Percentiles rank a stretch among this genome's conserved stretches.
Conservation (phyloP, 2,888 invertebrate species). For the Andrena trimmerana region DNA sequence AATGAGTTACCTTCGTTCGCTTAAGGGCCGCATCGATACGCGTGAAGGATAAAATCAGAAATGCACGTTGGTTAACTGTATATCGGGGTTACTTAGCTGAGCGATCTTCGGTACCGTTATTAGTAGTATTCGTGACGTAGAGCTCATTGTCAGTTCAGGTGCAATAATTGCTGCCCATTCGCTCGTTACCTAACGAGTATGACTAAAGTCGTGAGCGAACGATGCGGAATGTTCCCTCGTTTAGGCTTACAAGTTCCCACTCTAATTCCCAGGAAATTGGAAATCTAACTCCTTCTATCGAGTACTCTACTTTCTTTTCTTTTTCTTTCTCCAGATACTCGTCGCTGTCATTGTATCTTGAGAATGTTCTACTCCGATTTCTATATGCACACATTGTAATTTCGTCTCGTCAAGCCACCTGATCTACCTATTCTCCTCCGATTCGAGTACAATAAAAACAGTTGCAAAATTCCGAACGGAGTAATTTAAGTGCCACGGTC, state of each 20-base stretch:
- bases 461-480: too few relatives aligned
- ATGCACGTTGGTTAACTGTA: conserved; percentile 39
- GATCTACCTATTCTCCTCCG: too few relatives aligned
- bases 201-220: conserved; percentile 29
- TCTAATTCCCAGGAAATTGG: not conserved
- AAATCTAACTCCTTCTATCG: too few relatives aligned
- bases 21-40: conserved; percentile 11
- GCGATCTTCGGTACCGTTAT: conserved; percentile 29
- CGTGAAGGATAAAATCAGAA: conserved; percentile 35
- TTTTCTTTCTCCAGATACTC: too few relatives aligned
- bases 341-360: too few relatives aligned
- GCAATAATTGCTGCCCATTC: conserved; percentile 38
- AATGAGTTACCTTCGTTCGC: not conserved
- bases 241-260: not conserved
- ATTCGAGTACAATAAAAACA: too few relatives aligned
- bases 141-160: conserved; percentile 24
- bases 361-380: too few relatives aligned
- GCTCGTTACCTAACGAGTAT: conserved; percentile 42
- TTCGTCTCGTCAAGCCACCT: too few relatives aligned
- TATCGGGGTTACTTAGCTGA: conserved; percentile 1
- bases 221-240: not conserved
- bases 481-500: too few relatives aligned
- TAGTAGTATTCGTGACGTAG: conserved; percentile 31
- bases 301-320: too few relatives aligned
- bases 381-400: too few relatives aligned